Evolutionary conservation across 2,888 invertebrate species (phyloP).

Genomic region (Erpobdella octoculata): DNA sequence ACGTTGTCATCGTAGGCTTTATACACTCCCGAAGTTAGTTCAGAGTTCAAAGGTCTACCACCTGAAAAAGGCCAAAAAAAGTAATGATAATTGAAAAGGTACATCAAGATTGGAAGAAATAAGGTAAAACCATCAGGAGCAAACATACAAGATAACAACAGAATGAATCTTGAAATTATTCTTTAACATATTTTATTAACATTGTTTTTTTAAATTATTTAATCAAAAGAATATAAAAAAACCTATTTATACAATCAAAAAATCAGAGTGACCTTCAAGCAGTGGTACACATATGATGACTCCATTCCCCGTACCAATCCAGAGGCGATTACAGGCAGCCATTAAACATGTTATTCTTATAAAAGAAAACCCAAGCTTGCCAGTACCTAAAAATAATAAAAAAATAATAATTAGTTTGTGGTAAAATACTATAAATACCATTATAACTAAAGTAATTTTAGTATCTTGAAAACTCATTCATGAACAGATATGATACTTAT

Average conservation of each 20-base stretch:
- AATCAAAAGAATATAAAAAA: too few species aligned
- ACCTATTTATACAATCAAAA: too few species aligned
- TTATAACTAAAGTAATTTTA: background rate
- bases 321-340: constrained; percentile 84
- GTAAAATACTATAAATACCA: background rate
- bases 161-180: too few species aligned
- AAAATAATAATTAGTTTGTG: background rate
- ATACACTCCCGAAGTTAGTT: background rate
- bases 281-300: constrained; percentile 60
- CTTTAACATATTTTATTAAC: too few species aligned
- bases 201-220: too few species aligned
- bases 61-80: background rate
- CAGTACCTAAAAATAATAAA: constrained; percentile 64
- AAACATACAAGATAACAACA: background rate
- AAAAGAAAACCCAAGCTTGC: constrained; percentile 92
- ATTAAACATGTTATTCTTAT: constrained; percentile 87
- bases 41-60: background rate
- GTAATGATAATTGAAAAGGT: background rate
- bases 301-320: constrained; percentile 98
- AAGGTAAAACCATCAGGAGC: background rate
- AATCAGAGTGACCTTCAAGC: constrained; percentile 67
- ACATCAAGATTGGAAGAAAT: background rate
- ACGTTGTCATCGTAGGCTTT: background rate
- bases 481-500: too few species aligned
- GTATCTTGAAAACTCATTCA: too few species aligned